phyloP scores from a whole-genome alignment of 1,140 invertebrate species.

The Drosophila albomicans region DNA sequence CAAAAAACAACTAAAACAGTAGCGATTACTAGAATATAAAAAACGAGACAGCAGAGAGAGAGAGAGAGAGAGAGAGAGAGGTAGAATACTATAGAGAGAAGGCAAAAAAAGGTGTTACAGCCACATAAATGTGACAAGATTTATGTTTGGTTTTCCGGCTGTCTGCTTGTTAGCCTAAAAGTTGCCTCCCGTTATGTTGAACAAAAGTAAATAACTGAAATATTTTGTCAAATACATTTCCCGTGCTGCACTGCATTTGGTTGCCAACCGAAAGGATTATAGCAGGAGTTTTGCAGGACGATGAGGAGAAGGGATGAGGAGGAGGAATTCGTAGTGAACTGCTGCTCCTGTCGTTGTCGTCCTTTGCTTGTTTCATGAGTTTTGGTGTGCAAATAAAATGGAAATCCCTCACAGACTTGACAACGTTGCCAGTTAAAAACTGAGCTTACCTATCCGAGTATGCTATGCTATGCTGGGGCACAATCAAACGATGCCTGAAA shows the following conservation, averaged over 20 bases:
- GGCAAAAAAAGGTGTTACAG: conserved; percentile 57
- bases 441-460: conserved; percentile 54
- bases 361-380: conserved; percentile 38
- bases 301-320: no score
- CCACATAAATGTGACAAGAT: conserved; percentile 79
- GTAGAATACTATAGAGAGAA: not conserved
- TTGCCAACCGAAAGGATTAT: conserved; percentile 13
- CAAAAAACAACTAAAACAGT: conserved; percentile 25
- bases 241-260: conserved; percentile 22
- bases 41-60: conserved; percentile 3
- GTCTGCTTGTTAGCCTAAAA: conserved; percentile 80
- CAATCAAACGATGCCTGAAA: conserved; percentile 47
- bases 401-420: conserved; percentile 70
- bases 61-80: not conserved
- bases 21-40: conserved; percentile 37
- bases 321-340: not conserved
- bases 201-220: conserved; percentile 75
- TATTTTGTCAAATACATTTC: conserved; percentile 75
- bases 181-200: conserved; percentile 57
- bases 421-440: conserved; percentile 66
- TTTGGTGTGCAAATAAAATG: conserved; percentile 65
- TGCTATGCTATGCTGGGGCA: not conserved
- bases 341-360: not conserved
- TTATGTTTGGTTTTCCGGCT: conserved; percentile 77
- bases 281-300: no score